A percentile compares a stretch with the other conserved stretches of the same genome.
These are phyloP conservation scores for Dicranocentrus wangi DNA, from an alignment of 2,888 invertebrate species.

Conservation along the genomic window DNA sequence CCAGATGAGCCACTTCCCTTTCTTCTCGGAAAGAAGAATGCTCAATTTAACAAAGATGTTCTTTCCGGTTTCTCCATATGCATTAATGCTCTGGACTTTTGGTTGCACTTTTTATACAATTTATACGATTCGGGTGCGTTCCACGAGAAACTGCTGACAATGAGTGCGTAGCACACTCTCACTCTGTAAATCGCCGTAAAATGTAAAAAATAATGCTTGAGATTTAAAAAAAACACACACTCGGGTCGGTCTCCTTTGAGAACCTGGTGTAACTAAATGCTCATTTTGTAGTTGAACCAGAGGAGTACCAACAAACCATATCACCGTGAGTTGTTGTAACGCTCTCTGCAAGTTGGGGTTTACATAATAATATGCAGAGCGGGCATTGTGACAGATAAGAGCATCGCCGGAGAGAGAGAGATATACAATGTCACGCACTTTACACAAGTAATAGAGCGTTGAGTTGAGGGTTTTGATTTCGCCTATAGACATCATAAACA, in stretches of 20 bases:
- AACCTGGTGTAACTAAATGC: constrained; percentile 2
- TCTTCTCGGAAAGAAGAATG: constrained; percentile 4
- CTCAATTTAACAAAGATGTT: constrained; percentile 13
- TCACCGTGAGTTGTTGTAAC: background rate
- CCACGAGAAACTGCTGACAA: too few relatives aligned
- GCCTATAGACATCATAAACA: background rate
- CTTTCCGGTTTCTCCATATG: background rate
- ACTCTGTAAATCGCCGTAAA: too few relatives aligned
- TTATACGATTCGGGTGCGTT: constrained; percentile 8
- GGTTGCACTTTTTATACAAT: background rate
- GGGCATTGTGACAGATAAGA: background rate
- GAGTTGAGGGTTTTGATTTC: background rate
- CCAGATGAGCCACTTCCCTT: constrained; percentile 6
- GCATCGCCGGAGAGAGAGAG: background rate
- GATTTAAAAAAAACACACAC: too few relatives aligned
- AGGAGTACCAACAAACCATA: background rate
- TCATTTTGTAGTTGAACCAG: background rate
- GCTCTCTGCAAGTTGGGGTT: background rate
- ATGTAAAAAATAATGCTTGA: too few relatives aligned
- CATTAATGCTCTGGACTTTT: background rate
- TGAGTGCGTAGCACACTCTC: background rate
- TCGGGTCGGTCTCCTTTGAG: constrained; percentile 48
- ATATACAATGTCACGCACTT: background rate
- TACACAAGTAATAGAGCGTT: constrained; percentile 1
- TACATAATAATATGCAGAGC: background rate